phyloP scores from a whole-genome alignment of 2,888 invertebrate genomes.

The Clivina fossor region DNA sequence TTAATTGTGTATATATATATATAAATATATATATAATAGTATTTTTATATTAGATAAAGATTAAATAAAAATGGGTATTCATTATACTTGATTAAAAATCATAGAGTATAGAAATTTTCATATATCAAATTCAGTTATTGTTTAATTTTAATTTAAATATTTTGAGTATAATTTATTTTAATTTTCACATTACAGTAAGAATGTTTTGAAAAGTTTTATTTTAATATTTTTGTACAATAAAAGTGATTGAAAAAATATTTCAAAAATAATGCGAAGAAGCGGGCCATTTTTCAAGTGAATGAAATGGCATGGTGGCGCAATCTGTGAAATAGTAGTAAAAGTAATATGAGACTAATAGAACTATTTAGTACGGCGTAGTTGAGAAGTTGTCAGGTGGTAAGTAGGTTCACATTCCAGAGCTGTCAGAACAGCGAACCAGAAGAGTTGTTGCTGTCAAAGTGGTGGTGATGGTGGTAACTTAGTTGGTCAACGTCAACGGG shows the following conservation, averaged over 20 bases:
- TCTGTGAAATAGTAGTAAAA: conserved; percentile 10
- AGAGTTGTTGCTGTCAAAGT: conserved; percentile 25
- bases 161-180: too few relatives aligned
- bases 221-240: too few relatives aligned
- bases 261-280: conserved; percentile 12
- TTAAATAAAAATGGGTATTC: conserved; percentile 20
- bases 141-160: too few relatives aligned
- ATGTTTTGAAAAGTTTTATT: too few relatives aligned
- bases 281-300: conserved; percentile 10
- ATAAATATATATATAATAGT: conserved; percentile 27
- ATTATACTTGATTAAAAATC: too few relatives aligned
- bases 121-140: too few relatives aligned
- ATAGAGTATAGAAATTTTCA: too few relatives aligned
- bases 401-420: conserved; percentile 29
- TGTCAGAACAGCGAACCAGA: conserved; percentile 27
- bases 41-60: conserved; percentile 30
- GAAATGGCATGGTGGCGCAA: background rate
- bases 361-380: conserved; percentile 23
- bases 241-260: background rate
- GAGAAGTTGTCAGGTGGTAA: conserved; percentile 11
- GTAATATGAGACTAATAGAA: background rate
- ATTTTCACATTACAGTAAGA: too few relatives aligned
- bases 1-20: conserved; percentile 26
- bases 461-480: conserved; percentile 16
- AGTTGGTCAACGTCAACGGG: conserved; percentile 28